Evolutionary conservation across 2,797 vertebrate genomes (phyloP), one percentile per base, ranked within the genome.

Genomic region (Cottoperca gobio): DNA sequence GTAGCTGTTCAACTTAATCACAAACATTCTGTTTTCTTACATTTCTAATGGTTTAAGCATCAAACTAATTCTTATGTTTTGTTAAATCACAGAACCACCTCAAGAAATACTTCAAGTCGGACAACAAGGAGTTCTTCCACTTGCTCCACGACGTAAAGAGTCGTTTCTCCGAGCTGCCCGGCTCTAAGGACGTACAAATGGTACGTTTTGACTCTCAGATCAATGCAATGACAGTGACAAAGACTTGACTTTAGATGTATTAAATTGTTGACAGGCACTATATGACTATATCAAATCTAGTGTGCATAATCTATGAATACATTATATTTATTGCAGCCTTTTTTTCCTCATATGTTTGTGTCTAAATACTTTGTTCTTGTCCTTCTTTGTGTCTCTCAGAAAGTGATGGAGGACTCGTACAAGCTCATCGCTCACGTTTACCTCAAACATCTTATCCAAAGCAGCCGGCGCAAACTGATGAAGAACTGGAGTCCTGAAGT

Each of bases 61-160:
- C 2, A 7, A 33, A 40, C 14, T 24, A 10, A n/a, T 13, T 4
- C 45, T 0, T 14, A n/a, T 21, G 35, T 57, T 37, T 64, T 23
- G 2, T 58, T 58, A 17, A 53, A 45, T 59, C 8, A 10, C 85
- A 95, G 94, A 81, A 5, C 0, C 2, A 31, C 35, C 61, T 94
- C 0, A 78, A 79, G 61, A 71, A 24, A 1, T 92, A 93, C 80
- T 94, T 95, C 78, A 88, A 21, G 58, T 55, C 42, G 0, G 6
- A 45, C 0, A 39, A 45, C 16, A 17, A 1, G 7, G 4, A 45
- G 2, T 23, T 79, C 4, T 0, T 40, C 13, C 0, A 1, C 1
- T 1, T 88, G 50, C 50, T 71, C 1, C 0, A 6, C 0, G 16
- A 2, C 7, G 60, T 94, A 2, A 0, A 6, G 37, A 1, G 1